phyloP scores from a whole-genome alignment of 2,888 invertebrate genomes.

The Polydrusus tereticollis region DNA sequence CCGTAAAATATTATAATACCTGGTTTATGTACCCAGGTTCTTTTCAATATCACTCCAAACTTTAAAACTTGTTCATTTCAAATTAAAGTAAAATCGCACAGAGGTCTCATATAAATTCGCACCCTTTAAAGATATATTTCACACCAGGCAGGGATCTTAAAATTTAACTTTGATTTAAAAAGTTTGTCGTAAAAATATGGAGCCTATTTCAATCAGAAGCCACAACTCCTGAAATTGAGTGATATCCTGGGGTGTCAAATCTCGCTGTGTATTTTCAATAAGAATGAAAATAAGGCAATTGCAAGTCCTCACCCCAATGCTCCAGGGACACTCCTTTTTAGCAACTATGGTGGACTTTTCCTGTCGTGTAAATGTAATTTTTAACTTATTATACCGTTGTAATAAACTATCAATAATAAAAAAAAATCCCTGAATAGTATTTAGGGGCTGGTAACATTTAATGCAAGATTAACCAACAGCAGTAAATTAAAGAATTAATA shows the following conservation, averaged over 20 bases:
- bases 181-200: constrained; percentile 40
- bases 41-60: not conserved
- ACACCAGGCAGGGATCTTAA: constrained; percentile 10
- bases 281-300: constrained; percentile 64
- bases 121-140: constrained; percentile 10
- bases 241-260: constrained; percentile 44
- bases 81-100: not conserved
- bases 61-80: not conserved
- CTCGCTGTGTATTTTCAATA: constrained; percentile 62
- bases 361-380: constrained; percentile 5
- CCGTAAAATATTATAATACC: not conserved
- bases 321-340: constrained; percentile 33
- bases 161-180: constrained; percentile 45
- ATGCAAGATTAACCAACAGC: too few species aligned
- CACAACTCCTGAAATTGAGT: constrained; percentile 46
- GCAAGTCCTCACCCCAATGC: constrained; percentile 62
- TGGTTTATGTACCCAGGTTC: not conserved
- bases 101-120: not conserved
- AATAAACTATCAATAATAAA: too few species aligned
- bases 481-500: too few species aligned
- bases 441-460: too few species aligned
- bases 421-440: too few species aligned
- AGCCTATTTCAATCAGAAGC: constrained; percentile 40
- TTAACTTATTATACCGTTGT: not conserved
- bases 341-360: constrained; percentile 19